Base-by-base conservation (phyloP, 2,888 invertebrate genomes). In the Tipula helvola region DNA sequence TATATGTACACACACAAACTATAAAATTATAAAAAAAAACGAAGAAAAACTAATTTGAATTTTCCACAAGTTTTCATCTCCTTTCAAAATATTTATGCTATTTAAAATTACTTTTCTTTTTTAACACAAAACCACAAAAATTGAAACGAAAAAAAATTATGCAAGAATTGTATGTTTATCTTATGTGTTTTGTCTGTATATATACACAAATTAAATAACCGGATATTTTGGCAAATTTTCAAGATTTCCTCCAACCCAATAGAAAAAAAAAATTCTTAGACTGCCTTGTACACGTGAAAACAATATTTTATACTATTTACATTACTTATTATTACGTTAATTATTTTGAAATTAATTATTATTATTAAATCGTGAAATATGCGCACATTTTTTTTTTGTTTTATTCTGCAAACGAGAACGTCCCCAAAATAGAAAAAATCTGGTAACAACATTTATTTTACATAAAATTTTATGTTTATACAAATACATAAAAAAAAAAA, bases 1-100 rank as follows among this genome's bases (percentile, higher is more conserved):
- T 44, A 10, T 12, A 44, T 44, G 10, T 44, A 44, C 12, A 39
- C 12, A 39, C 2, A 28, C 28, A 28, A 28, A 8, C 41, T 41
- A 41, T 41, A 41, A 12, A 47, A 47, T 12, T 47, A 47, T 47
- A 47, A 13, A 3, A 47, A 47, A 47, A 47, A 47, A 47, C 13
- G 47, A 28, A 28, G 28, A 28, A 47, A 57, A 71, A 71, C 71
- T 71, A 71, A 71, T 71, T 71, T 71, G 71, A 71, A 71, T 71
- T 71, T 71, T 71, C 71, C 71, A 71, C 71, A 71, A 71, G 71
- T 71, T 71, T 71, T 71, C 71, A 71, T 71, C 71, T 71, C 71
- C 71, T 71, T 71, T 71, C 71, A 71, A 71, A 71, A 71, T 71
- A 71, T 71, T 71, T 71, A 71, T 71, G 71, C 71, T 71, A 71